Conservation (phyloP, 30 jellyfish, hydroid and myxozoan species). For the Cassiopea andromeda region DNA sequence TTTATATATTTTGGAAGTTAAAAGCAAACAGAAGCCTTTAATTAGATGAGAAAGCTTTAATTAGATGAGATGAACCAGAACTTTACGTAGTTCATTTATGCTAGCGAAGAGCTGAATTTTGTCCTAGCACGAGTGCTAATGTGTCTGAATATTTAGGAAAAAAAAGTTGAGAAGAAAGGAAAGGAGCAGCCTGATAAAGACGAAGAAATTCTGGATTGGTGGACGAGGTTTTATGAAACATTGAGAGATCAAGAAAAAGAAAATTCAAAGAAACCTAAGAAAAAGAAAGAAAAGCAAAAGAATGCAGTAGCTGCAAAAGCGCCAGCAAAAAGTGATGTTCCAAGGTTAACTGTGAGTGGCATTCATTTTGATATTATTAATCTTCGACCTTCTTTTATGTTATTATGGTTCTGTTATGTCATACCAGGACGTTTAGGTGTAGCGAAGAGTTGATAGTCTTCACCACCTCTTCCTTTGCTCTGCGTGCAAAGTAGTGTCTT, state of each 20-base stretch:
- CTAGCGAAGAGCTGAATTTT: no score
- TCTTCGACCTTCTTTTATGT: not conserved
- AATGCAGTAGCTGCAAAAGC: constrained; percentile 5
- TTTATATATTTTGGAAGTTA: no score
- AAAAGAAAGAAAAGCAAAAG: not conserved
- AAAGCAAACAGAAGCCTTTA: no score
- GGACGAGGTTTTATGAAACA: constrained; percentile 98
- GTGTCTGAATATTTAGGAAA: not conserved
- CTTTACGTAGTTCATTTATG: no score
- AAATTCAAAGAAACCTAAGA: constrained; percentile 1
- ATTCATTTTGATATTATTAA: no score
- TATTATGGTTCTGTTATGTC: no score
- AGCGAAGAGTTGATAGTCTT: no score
- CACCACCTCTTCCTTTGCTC: not conserved
- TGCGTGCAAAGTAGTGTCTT: no score
- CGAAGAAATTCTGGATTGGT: constrained; percentile 95
- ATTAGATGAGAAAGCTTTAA: no score
- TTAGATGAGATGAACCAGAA: no score
- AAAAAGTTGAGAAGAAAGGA: constrained; percentile 42
- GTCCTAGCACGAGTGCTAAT: not conserved
- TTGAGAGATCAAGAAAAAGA: constrained; percentile 67
- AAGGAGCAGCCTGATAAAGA: constrained; percentile 67
- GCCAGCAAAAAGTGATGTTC: constrained; percentile 11
- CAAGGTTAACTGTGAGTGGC: constrained; percentile 53
- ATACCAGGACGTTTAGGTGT: no score